Evolutionary conservation across 2,113 vertebrate species (phyloP), one percentile per base, ranked within the genome.

Genomic region (Phocoena sinus): DNA sequence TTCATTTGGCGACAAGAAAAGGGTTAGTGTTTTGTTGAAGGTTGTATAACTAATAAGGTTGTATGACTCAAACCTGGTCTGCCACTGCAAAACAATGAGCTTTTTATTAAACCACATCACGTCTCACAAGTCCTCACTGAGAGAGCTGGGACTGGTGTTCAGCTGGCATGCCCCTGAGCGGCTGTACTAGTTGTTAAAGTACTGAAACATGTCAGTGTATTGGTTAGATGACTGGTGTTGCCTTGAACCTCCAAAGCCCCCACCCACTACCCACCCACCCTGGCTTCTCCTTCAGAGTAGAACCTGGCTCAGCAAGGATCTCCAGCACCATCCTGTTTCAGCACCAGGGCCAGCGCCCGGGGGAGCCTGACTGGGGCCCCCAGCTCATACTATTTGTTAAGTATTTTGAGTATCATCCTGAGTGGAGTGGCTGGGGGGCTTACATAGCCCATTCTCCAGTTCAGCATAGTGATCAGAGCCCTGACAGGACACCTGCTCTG

Each of bases 161-260:
- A 79, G 60, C 21, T 15, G 47, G 17, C 58, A 9, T 8, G n/a
- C 10, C 70, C 33, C 71, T 31, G 12, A 8, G 41, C 0, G 0
- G 31, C 47, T 38, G 11, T 13, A 12, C 31, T 65, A 14, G 79
- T 1, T 53, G 80, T 58, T 47, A 58, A 47, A 65, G 89, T 31
- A 23, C 56, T 14, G 63, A 31, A 58, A 47, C 36, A 26, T 13
- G n/a, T 65, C 63, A 20, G 3, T 63, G 3, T 63, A 7, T 3
- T 21, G 21, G 38, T 53, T n/a, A 70, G 33, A 10, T 31, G 11
- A 38, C 0, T 4, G 36, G 31, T n/a, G 25, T 0, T 1, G 18
- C 68, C 9, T 50, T 41, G n/a, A 50, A 53, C 58, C 14, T 58
- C 56, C 38, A 85, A 20, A 21, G 70, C 5, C 67, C 26, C 0